Evolutionary conservation across 2,888 invertebrate species (phyloP).

Genomic region (Scaptomyza reducta): DNA sequence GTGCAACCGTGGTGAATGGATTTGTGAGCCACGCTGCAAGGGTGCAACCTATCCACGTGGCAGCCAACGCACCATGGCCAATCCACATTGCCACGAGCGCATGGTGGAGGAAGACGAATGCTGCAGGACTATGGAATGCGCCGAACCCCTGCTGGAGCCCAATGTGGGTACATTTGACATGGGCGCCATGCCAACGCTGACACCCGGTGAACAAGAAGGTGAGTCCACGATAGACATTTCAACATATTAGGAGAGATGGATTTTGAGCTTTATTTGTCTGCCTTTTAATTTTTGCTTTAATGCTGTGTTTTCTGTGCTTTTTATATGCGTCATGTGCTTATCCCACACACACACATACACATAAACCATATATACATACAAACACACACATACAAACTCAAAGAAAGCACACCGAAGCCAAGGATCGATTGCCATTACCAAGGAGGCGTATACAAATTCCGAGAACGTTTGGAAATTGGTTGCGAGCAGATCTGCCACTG

Average conservation of each 20-base stretch:
- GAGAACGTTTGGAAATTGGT: constrained; percentile 91
- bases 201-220: constrained; percentile 57
- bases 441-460: constrained; percentile 89
- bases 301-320: constrained; percentile 65
- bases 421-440: constrained; percentile 84
- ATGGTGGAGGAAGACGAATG: constrained; percentile 89
- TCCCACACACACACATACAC: constrained; percentile 22
- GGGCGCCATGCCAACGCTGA: constrained; percentile 11
- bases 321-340: constrained; percentile 55
- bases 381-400: constrained; percentile 22
- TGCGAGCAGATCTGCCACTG: constrained; percentile 92
- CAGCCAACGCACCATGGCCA: constrained; percentile 86
- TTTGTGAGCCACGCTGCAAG: constrained; percentile 90
- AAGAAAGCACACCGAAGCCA: constrained; percentile 72
- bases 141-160: constrained; percentile 84
- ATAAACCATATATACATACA: constrained; percentile 19
- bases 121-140: constrained; percentile 89
- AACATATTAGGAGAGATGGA: constrained; percentile 6
- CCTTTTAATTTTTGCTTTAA: constrained; percentile 55
- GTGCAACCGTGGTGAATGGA: constrained; percentile 89
- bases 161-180: constrained; percentile 52
- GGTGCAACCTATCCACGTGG: constrained; percentile 89
- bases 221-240: constrained; percentile 26
- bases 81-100: constrained; percentile 90
- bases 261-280: constrained; percentile 41